These are phyloP conservation scores for Penelope pileata DNA, from an alignment of 2,113 vertebrate genomes.

Conservation along the genomic window DNA sequence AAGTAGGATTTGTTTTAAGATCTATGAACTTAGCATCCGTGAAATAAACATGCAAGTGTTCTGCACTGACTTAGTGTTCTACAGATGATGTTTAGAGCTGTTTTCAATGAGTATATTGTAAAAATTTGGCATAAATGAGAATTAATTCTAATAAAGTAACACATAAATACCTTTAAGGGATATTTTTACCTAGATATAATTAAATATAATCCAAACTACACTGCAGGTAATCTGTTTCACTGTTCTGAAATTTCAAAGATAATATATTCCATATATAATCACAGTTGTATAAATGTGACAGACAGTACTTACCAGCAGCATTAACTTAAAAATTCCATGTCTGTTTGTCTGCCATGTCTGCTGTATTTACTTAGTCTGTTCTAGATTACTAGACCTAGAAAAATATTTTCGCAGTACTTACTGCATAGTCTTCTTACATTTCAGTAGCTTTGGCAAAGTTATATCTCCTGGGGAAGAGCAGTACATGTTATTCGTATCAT, in stretches of 20 bases:
- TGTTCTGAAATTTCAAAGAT: background rate
- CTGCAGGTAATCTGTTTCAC: background rate
- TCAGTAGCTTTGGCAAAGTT: background rate
- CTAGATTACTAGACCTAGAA: background rate
- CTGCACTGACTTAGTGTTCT: background rate
- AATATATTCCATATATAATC: background rate
- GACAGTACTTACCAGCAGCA: background rate
- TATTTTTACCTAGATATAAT: background rate
- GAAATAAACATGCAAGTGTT: background rate
- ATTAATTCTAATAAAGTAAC: background rate
- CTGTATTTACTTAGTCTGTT: background rate
- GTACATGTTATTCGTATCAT: background rate
- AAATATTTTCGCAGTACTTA: background rate
- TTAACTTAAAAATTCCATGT: background rate
- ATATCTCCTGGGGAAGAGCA: background rate
- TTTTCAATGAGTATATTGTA: background rate
- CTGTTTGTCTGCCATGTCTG: background rate
- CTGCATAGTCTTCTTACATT: background rate
- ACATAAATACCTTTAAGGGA: background rate
- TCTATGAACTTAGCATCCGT: background rate
- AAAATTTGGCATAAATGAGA: background rate
- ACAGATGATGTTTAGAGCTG: background rate
- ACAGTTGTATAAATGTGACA: background rate
- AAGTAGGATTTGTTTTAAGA: background rate
- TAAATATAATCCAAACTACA: background rate